Conservation (phyloP, 2,797 vertebrate species). For the Myotis daubentonii region DNA sequence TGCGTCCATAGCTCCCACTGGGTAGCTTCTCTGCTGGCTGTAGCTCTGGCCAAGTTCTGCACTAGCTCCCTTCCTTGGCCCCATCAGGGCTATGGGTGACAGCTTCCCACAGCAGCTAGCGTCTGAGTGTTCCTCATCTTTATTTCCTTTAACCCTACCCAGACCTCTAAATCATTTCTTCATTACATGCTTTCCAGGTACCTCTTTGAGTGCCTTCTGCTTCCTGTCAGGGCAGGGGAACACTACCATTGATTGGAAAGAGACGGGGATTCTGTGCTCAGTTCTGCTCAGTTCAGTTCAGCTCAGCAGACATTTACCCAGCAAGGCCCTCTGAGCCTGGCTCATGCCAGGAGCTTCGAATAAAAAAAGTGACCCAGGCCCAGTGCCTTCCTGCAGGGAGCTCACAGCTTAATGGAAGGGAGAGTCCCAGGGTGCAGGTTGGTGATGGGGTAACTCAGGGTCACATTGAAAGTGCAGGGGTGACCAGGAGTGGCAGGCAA, state of each 20-base stretch:
- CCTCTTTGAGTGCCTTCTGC: not conserved
- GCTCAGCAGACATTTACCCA: conserved; percentile 58
- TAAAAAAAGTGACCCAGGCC: not conserved
- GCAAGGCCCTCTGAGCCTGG: not conserved
- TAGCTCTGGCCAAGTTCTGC: not conserved
- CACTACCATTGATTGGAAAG: conserved; percentile 63
- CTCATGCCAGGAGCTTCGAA: conserved; percentile 30
- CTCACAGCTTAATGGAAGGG: not conserved
- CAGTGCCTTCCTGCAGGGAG: not conserved
- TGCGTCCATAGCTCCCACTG: not conserved
- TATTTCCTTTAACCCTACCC: not conserved
- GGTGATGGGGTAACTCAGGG: not conserved
- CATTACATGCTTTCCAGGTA: not conserved
- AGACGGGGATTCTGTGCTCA: conserved; percentile 15
- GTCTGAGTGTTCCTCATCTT: not conserved
- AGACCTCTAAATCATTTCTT: not conserved
- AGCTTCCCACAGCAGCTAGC: not conserved
- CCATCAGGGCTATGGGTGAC: not conserved
- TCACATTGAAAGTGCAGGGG: not conserved
- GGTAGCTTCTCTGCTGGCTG: not conserved
- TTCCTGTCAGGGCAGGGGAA: conserved; percentile 41
- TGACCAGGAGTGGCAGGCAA: not conserved
- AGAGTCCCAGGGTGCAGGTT: not conserved
- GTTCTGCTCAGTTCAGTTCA: conserved; percentile 14
- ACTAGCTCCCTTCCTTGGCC: not conserved